Percentiles rank a stretch among this genome's conserved stretches.
phyloP scores from a whole-genome alignment of 2,888 invertebrate species.

The Phyllotreta striolata region DNA sequence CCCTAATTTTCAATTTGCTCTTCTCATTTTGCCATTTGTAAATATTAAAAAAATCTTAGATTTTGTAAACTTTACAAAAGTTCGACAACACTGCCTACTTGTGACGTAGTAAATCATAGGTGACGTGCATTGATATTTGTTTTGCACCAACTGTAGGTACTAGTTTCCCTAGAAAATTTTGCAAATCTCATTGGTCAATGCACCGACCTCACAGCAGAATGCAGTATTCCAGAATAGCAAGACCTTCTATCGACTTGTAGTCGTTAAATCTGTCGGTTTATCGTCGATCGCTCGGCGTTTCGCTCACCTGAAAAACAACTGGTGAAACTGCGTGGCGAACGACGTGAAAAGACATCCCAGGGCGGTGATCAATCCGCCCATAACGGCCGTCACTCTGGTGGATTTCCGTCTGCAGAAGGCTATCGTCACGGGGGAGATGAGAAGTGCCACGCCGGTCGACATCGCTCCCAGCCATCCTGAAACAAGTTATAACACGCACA shows the following conservation, averaged over 20 bases:
- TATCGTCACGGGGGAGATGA: conserved; percentile 84
- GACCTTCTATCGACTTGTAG: no score
- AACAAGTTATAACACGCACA: conserved; percentile 54
- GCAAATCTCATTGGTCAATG: not conserved
- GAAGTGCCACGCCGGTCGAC: conserved; percentile 79
- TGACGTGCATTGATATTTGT: no score
- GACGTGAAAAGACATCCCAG: conserved; percentile 89
- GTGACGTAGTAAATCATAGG: no score
- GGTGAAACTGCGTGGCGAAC: conserved; percentile 89
- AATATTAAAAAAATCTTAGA: no score
- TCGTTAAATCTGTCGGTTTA: not conserved
- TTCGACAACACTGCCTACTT: no score
- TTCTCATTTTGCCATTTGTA: no score
- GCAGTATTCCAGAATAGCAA: no score
- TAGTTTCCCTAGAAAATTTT: conserved; percentile 16
- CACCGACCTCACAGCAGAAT: no score
- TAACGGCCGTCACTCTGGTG: conserved; percentile 86
- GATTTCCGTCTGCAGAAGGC: conserved; percentile 86
- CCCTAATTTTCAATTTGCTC: no score
- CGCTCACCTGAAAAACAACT: conserved; percentile 85
- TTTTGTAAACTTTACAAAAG: no score
- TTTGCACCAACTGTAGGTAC: no score
- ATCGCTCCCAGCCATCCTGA: conserved; percentile 86
- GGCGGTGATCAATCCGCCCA: conserved; percentile 85
- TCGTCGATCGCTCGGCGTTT: conserved; percentile 7